Evolutionary conservation across 2,888 invertebrate genomes (phyloP).

Genomic region (Ischnus inquisitorius): DNA sequence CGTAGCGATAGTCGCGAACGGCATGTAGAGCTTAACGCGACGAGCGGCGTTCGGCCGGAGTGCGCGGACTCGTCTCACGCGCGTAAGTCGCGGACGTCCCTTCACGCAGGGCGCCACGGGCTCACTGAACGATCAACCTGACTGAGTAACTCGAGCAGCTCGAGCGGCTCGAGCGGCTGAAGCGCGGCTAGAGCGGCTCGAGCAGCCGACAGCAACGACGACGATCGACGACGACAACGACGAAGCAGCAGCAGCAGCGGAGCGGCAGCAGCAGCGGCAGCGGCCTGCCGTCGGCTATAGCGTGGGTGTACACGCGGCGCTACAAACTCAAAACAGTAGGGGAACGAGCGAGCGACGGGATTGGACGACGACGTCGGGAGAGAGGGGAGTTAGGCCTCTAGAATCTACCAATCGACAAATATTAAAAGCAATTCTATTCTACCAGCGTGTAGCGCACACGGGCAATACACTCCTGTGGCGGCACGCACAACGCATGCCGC

Average conservation of each 20-base stretch:
- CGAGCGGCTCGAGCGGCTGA: conserved; percentile 63
- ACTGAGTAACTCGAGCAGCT: conserved; percentile 79
- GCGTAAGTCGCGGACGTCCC: conserved; percentile 70
- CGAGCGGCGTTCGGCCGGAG: conserved; percentile 39
- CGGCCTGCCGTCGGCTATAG: conserved; percentile 59
- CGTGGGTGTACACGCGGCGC: conserved; percentile 82
- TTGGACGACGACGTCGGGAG: conserved; percentile 74
- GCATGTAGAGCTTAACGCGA: conserved; percentile 29
- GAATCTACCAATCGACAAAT: conserved; percentile 75
- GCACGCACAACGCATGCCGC: conserved; percentile 23
- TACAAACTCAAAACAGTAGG: conserved; percentile 67
- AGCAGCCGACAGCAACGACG: conserved; percentile 35
- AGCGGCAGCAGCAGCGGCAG: conserved; percentile 40
- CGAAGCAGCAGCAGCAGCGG: conserved; percentile 74
- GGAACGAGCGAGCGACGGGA: conserved; percentile 55
- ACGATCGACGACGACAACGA: conserved; percentile 36
- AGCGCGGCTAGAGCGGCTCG: conserved; percentile 45
- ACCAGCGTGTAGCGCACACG: conserved; percentile 13
- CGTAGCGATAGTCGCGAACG: conserved; percentile 1
- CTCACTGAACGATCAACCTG: conserved; percentile 83
- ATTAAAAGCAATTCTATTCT: conserved; percentile 46
- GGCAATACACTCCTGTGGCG: not conserved
- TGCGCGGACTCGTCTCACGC: conserved; percentile 46
- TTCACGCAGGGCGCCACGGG: conserved; percentile 82
- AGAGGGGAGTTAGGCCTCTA: conserved; percentile 70